Conservation (phyloP, 2,888 invertebrate genomes). For the Melangyna quadrimaculata region DNA sequence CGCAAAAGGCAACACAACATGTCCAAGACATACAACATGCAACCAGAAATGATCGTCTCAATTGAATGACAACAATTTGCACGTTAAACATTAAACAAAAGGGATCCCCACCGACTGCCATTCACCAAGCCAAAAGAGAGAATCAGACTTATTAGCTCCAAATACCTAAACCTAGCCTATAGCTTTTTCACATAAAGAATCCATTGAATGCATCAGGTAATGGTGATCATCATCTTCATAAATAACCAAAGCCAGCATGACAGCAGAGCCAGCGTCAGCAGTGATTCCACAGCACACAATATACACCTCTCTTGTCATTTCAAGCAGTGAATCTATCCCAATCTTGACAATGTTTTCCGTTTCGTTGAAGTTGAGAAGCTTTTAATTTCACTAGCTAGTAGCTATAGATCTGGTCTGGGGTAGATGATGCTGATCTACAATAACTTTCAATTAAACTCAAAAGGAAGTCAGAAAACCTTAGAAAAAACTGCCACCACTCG, state of each 20-base stretch:
- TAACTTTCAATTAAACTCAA: slow-evolving; percentile 68
- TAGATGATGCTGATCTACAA: slow-evolving; percentile 38
- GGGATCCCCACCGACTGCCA: not conserved
- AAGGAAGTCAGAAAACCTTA: slow-evolving; percentile 32
- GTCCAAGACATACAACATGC: slow-evolving; percentile 35
- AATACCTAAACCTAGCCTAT: not conserved
- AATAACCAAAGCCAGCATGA: slow-evolving; percentile 60
- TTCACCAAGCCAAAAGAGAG: not conserved
- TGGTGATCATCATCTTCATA: slow-evolving; percentile 65
- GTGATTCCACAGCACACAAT: slow-evolving; percentile 26
- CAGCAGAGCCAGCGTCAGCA: slow-evolving; percentile 18
- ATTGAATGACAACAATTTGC: slow-evolving; percentile 67
- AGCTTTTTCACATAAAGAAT: slow-evolving; percentile 32
- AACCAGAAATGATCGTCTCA: slow-evolving; percentile 42
- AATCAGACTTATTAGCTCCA: slow-evolving; percentile 49
- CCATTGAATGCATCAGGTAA: slow-evolving; percentile 41
- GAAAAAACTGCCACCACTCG: slow-evolving; percentile 52
- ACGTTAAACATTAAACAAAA: slow-evolving; percentile 54
- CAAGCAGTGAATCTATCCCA: slow-evolving; percentile 53
- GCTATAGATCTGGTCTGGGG: slow-evolving; percentile 23
- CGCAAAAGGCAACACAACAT: slow-evolving; percentile 3
- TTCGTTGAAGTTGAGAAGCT: slow-evolving; percentile 45
- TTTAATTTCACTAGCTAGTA: slow-evolving; percentile 34
- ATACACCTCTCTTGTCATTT: slow-evolving; percentile 33
- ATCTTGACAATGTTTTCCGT: slow-evolving; percentile 43